Conservation (phyloP, 2,113 vertebrate genomes). For the Pluvianellus socialis region DNA sequence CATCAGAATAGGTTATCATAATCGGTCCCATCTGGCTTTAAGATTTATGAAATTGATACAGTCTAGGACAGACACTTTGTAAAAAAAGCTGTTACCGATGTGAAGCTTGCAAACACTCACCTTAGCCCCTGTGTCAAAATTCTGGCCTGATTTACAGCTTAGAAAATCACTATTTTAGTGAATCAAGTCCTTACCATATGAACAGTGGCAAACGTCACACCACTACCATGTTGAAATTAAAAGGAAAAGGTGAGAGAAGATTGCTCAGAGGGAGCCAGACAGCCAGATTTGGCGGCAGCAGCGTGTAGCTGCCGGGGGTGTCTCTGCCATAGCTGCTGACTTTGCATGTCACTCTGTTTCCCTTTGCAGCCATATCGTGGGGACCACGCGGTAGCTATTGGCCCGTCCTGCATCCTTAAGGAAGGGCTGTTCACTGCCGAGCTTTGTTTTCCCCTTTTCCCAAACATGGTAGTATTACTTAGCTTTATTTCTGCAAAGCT, state of each 20-base stretch:
- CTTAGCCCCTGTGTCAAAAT: background rate
- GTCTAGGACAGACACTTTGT: background rate
- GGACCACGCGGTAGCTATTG: background rate
- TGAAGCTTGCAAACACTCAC: background rate
- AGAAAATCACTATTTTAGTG: background rate
- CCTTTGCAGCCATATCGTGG: fast-evolving
- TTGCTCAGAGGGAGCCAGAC: background rate
- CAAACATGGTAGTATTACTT: background rate
- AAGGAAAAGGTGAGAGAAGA: background rate
- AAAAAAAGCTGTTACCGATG: background rate
- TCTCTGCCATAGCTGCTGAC: background rate
- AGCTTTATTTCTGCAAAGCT: background rate
- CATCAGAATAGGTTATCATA: background rate
- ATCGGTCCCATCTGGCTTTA: slow-evolving; percentile 11
- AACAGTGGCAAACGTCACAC: background rate
- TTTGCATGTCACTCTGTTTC: background rate
- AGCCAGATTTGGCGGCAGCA: background rate
- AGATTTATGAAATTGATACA: slow-evolving; percentile 3
- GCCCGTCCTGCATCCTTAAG: background rate
- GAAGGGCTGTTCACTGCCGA: background rate
- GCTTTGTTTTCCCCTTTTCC: background rate
- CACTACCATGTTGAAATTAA: background rate
- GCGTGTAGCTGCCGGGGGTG: background rate
- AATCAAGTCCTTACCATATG: background rate
- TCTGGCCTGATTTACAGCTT: slow-evolving; percentile 11